A percentile compares a stretch with the other conserved stretches of the same genome.
These are phyloP conservation scores for Oncopodura yosiiana DNA, from an alignment of 1,140 invertebrate species.

Conservation along the genomic window DNA sequence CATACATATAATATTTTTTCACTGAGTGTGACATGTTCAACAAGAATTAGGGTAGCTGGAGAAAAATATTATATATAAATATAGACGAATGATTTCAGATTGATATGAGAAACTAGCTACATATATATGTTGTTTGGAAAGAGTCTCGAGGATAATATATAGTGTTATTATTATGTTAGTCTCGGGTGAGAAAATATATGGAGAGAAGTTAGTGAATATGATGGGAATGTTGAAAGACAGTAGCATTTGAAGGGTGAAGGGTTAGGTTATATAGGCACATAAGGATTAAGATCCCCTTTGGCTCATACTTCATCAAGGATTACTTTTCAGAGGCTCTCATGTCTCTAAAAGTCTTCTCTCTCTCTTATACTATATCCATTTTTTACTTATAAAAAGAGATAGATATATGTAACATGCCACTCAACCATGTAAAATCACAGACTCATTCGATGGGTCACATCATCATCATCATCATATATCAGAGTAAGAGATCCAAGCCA, in stretches of 20 bases:
- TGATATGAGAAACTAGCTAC: too few species aligned
- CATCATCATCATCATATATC: constrained; percentile 11
- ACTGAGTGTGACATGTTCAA: too few species aligned
- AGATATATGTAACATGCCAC: constrained; percentile 11
- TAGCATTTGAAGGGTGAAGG: constrained; percentile 26
- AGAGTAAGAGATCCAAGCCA: neutral
- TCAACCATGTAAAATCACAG: constrained; percentile 25
- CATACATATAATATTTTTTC: too few species aligned
- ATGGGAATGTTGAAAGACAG: neutral
- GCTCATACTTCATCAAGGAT: constrained; percentile 30
- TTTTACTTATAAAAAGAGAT: too few species aligned
- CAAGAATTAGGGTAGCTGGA: too few species aligned
- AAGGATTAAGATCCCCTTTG: constrained; percentile 24
- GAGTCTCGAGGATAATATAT: too few species aligned
- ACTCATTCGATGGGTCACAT: constrained; percentile 8
- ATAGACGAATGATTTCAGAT: too few species aligned
- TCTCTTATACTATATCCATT: neutral
- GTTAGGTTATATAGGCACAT: constrained; percentile 24
- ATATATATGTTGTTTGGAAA: too few species aligned
- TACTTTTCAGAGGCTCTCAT: constrained; percentile 24
- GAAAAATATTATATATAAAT: too few species aligned
- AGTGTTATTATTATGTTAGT: too few species aligned
- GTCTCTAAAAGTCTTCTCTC: constrained; percentile 5
- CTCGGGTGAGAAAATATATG: too few species aligned
- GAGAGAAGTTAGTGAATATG: neutral